A percentile compares a stretch with the other conserved stretches of the same genome.
phyloP scores from a whole-genome alignment of 2,888 invertebrate genomes.

The Cephus pygmeus region DNA sequence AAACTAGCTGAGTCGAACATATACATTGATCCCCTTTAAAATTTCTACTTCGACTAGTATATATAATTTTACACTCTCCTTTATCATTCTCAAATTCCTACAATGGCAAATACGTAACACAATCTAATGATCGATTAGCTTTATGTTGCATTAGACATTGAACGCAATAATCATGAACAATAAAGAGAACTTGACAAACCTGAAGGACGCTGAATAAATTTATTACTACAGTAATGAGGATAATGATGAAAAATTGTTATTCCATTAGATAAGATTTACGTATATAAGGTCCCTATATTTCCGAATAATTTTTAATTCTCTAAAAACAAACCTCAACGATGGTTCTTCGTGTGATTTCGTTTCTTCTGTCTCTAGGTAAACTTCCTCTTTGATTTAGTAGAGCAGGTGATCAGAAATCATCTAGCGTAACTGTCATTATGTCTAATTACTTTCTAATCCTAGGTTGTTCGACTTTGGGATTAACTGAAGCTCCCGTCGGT shows the following conservation, averaged over 20 bases:
- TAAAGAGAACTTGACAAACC: neutral
- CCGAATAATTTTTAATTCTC: neutral
- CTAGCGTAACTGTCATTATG: neutral
- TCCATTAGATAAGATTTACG: neutral
- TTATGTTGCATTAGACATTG: neutral
- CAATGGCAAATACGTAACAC: neutral
- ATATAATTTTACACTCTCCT: too few species aligned
- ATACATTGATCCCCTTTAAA: too few species aligned
- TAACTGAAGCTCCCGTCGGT: constrained; percentile 1
- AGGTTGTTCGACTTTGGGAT: neutral
- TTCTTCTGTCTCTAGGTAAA: neutral
- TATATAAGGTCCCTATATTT: neutral
- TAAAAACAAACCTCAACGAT: neutral
- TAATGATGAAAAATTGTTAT: constrained; percentile 1
- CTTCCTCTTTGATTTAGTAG: neutral
- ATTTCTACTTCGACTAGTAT: too few species aligned
- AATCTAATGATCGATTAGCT: neutral
- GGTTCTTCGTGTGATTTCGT: neutral
- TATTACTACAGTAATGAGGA: neutral
- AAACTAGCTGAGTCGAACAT: too few species aligned
- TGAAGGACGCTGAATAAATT: neutral
- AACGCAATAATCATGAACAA: neutral
- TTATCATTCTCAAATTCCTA: neutral
- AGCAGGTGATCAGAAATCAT: neutral
- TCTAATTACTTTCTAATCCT: neutral